Conservation (phyloP, 2,113 vertebrate genomes). For the Anser cygnoides region DNA sequence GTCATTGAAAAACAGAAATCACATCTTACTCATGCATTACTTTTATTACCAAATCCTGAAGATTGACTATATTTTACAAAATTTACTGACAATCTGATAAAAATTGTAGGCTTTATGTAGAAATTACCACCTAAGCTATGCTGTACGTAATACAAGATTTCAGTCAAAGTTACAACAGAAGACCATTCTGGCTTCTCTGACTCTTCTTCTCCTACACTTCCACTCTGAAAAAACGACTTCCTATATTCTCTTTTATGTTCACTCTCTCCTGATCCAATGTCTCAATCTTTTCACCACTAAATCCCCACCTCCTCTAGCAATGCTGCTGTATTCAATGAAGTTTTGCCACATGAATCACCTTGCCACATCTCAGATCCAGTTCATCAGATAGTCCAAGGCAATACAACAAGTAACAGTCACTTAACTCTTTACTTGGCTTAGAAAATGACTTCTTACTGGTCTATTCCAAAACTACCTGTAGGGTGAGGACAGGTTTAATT, state of each 20-base stretch:
- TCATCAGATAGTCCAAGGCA: background rate
- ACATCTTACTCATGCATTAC: background rate
- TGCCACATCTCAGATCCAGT: background rate
- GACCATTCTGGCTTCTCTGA: background rate
- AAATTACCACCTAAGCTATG: background rate
- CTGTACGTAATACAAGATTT: background rate
- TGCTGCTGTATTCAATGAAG: background rate
- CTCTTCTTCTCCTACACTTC: background rate
- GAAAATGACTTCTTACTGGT: background rate
- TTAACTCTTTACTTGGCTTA: background rate
- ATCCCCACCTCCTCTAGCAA: background rate
- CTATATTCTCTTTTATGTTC: background rate
- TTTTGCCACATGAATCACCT: accelerated
- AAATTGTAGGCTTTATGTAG: background rate
- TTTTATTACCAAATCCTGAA: background rate
- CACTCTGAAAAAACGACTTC: background rate
- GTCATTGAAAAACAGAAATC: background rate
- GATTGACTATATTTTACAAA: background rate
- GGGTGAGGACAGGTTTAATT: background rate
- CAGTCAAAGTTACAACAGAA: background rate
- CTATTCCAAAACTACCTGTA: background rate
- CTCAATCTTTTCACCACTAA: background rate
- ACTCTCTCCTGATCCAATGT: background rate
- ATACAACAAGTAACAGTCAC: background rate
- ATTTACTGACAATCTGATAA: background rate